A percentile compares a stretch with the other conserved stretches of the same genome.
Evolutionary conservation across 53 echinoderm and acorn worm species (phyloP).

Genomic region (Actinopyga echinites): DNA sequence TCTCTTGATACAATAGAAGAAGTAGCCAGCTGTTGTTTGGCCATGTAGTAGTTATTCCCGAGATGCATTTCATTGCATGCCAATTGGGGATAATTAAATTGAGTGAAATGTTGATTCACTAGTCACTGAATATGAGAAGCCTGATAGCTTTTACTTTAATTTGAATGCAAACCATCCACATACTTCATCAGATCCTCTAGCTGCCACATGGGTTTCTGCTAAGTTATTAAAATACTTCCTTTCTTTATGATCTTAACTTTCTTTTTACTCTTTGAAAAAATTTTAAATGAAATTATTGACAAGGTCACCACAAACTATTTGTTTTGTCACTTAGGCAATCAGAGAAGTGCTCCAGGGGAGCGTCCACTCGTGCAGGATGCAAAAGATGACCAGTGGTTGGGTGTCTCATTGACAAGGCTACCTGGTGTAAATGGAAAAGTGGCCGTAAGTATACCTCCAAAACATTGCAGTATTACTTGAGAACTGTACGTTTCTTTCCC

Average conservation of each 20-base stretch:
- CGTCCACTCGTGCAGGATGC: conserved; percentile 76
- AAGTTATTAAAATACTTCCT: neutral
- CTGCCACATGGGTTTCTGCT: neutral
- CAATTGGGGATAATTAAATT: too few species aligned
- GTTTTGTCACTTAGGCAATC: conserved; percentile 63
- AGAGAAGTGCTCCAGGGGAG: conserved; percentile 56
- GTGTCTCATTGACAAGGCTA: conserved; percentile 85
- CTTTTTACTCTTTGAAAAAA: neutral
- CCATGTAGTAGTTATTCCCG: too few species aligned
- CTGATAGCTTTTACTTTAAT: too few species aligned
- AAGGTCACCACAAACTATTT: too few species aligned
- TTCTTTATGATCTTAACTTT: neutral
- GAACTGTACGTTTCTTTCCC: too few species aligned
- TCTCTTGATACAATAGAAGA: too few species aligned
- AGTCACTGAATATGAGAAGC: too few species aligned
- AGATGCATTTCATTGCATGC: too few species aligned
- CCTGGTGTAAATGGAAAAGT: conserved; percentile 70
- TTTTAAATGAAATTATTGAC: neutral
- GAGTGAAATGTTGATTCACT: too few species aligned
- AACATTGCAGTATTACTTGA: neutral
- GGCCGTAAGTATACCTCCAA: conserved; percentile 62
- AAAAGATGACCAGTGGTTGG: conserved; percentile 96
- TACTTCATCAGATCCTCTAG: too few species aligned
- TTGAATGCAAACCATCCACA: too few species aligned
- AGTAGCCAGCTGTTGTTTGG: too few species aligned